Percentiles rank a stretch among this genome's conserved stretches.
phyloP scores from a whole-genome alignment of 2,888 invertebrate species.

The Miltochrista miniata region DNA sequence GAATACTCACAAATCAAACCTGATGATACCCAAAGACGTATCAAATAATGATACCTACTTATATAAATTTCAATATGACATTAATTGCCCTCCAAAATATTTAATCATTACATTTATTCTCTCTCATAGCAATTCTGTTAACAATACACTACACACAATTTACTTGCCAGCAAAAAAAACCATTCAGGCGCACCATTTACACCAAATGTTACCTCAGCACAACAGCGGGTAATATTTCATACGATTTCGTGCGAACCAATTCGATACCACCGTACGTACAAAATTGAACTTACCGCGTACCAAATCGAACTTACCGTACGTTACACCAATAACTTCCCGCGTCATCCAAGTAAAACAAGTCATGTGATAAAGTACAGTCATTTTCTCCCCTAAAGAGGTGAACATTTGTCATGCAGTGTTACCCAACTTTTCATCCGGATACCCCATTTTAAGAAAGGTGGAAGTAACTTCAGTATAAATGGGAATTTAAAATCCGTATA shows the following conservation, averaged over 20 bases:
- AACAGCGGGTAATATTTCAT: conserved; percentile 38
- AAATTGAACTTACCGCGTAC: conserved; percentile 49
- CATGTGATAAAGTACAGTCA: conserved; percentile 57
- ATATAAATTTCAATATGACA: not conserved
- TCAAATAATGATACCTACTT: not conserved
- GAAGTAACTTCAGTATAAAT: conserved; percentile 36
- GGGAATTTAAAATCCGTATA: conserved; percentile 5
- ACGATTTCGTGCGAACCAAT: conserved; percentile 33
- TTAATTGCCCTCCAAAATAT: conserved; percentile 6
- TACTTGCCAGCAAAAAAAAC: conserved; percentile 30
- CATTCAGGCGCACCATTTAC: conserved; percentile 39
- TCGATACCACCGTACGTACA: conserved; percentile 30
- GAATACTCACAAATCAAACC: no score
- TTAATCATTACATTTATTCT: conserved; percentile 13
- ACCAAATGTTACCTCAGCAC: conserved; percentile 42
- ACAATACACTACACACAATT: conserved; percentile 33
- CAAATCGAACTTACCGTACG: conserved; percentile 29
- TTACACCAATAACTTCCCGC: conserved; percentile 45
- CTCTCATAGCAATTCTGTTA: conserved; percentile 20
- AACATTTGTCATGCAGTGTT: conserved; percentile 54
- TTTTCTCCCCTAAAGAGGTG: conserved; percentile 54
- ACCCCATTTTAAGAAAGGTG: conserved; percentile 38
- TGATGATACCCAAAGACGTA: no score
- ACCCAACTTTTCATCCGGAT: conserved; percentile 57
- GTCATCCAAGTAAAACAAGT: conserved; percentile 56